Percentiles rank a stretch among this genome's conserved stretches.
These are phyloP conservation scores for Agrilus biguttatus DNA, from an alignment of 2,888 invertebrate species.

Conservation along the genomic window DNA sequence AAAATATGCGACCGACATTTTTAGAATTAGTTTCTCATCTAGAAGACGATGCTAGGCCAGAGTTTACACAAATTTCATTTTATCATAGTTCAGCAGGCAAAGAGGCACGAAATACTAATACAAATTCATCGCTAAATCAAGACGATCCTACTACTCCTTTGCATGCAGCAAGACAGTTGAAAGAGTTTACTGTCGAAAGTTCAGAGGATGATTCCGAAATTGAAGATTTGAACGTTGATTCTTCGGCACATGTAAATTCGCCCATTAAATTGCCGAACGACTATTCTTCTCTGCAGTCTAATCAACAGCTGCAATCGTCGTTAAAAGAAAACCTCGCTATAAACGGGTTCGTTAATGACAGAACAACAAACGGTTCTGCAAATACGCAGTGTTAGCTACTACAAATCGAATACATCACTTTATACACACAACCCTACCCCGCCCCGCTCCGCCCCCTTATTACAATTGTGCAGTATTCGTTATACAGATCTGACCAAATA, in stretches of 20 bases:
- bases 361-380: slow-evolving; percentile 25
- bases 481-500: slow-evolving; percentile 17
- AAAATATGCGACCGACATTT: slow-evolving; percentile 70
- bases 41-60: slow-evolving; percentile 43
- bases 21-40: slow-evolving; percentile 64
- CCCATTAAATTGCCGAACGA: slow-evolving; percentile 20
- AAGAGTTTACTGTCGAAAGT: slow-evolving; percentile 17
- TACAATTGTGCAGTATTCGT: slow-evolving; percentile 8
- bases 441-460: neutral
- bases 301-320: neutral
- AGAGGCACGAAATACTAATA: slow-evolving; percentile 31
- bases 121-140: slow-evolving; percentile 18
- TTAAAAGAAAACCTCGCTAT: slow-evolving; percentile 21
- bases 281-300: slow-evolving; percentile 15
- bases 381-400: slow-evolving; percentile 23
- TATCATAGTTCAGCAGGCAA: slow-evolving; percentile 43
- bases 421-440: too few species aligned
- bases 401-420: too few species aligned
- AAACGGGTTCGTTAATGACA: slow-evolving; percentile 27
- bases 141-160: slow-evolving; percentile 29
- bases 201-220: slow-evolving; percentile 19
- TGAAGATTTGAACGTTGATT: slow-evolving; percentile 16
- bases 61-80: slow-evolving; percentile 48
- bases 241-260: slow-evolving; percentile 21
- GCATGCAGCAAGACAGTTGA: slow-evolving; percentile 17